phyloP scores from a whole-genome alignment of 2,888 invertebrate species.

The Drosophila seclusa region DNA sequence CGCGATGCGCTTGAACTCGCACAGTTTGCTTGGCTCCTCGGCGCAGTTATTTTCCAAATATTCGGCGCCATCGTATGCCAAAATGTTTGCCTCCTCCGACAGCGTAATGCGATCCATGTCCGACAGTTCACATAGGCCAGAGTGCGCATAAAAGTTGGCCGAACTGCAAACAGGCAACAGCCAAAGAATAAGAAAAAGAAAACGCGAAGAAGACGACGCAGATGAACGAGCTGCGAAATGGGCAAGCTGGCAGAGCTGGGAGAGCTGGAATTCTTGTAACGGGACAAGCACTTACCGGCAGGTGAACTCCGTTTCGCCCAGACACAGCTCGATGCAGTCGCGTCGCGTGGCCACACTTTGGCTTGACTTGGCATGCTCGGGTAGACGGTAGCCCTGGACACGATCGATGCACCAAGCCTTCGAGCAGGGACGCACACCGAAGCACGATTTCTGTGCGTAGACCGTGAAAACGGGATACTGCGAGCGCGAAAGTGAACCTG shows the following conservation, averaged over 20 bases:
- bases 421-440: constrained; percentile 95
- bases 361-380: constrained; percentile 91
- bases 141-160: constrained; percentile 94
- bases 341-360: constrained; percentile 91
- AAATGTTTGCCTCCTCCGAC: constrained; percentile 92
- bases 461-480: constrained; percentile 98
- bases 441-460: constrained; percentile 97
- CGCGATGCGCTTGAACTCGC: constrained; percentile 95
- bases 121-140: constrained; percentile 94
- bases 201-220: constrained; percentile 14
- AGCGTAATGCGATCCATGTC: constrained; percentile 97
- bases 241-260: constrained; percentile 11
- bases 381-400: constrained; percentile 94
- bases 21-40: constrained; percentile 95
- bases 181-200: not conserved
- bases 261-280: constrained; percentile 49
- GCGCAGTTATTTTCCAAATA: constrained; percentile 97
- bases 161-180: constrained; percentile 88
- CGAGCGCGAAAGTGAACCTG: constrained; percentile 95
- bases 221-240: constrained; percentile 62
- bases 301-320: constrained; percentile 95
- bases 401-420: constrained; percentile 97
- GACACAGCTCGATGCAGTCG: constrained; percentile 95
- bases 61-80: constrained; percentile 89
- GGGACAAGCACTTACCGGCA: constrained; percentile 91